Conservation (phyloP, 1,140 invertebrate genomes). For the Mamestra configurata region DNA sequence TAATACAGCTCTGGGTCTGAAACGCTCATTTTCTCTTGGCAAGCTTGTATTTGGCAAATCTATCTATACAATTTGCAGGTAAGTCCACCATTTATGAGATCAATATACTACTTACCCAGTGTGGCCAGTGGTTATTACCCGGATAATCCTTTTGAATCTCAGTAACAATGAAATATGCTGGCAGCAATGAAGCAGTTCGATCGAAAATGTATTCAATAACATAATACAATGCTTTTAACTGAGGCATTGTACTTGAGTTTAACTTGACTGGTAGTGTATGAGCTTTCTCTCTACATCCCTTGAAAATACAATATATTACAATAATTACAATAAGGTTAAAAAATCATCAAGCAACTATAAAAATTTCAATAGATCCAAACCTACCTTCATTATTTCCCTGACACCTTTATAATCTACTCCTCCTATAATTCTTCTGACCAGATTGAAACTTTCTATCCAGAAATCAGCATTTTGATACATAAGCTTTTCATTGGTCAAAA, state of each 20-base stretch:
- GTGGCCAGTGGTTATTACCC: conserved; percentile 94
- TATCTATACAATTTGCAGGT: no score
- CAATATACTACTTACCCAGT: conserved; percentile 93
- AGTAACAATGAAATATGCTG: conserved; percentile 98
- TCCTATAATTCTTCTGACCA: conserved; percentile 95
- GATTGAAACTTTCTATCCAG: conserved; percentile 96
- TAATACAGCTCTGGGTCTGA: no score
- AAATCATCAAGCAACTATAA: no score
- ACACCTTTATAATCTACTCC: conserved; percentile 98
- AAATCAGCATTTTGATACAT: conserved; percentile 93
- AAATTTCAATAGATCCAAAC: not conserved
- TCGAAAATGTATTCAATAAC: conserved; percentile 97
- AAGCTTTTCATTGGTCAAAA: conserved; percentile 94
- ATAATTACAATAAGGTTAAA: no score
- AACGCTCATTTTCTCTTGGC: no score
- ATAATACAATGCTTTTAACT: conserved; percentile 93
- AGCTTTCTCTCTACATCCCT: conserved; percentile 96
- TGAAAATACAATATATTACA: conserved; percentile 64
- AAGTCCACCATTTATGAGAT: no score
- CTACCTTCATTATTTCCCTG: conserved; percentile 96
- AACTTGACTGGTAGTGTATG: conserved; percentile 92
- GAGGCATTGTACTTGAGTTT: conserved; percentile 93
- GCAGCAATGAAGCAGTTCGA: conserved; percentile 96
- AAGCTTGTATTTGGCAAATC: no score
- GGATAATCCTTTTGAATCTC: conserved; percentile 97